phyloP scores from a whole-genome alignment of 2,888 invertebrate species.

The Xylocampa areola region DNA sequence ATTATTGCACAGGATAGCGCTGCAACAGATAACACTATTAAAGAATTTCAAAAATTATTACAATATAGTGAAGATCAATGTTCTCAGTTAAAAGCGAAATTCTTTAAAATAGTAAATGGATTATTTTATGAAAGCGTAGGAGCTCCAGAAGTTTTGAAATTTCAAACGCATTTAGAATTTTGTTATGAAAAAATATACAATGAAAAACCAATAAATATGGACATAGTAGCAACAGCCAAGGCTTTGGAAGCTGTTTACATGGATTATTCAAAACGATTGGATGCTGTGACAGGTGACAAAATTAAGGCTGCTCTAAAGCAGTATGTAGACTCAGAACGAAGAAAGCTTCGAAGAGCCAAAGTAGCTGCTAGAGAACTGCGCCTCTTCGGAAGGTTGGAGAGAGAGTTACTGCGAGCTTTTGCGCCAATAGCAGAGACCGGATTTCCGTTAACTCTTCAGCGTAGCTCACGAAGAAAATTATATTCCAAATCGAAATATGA shows the following conservation, averaged over 20 bases:
- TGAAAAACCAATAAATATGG: slow-evolving; percentile 89
- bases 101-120: slow-evolving; percentile 88
- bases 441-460: slow-evolving; percentile 19
- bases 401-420: slow-evolving; percentile 80
- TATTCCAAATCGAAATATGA: slow-evolving; percentile 34
- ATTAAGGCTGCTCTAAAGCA: slow-evolving; percentile 87
- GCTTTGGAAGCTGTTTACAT: slow-evolving; percentile 90
- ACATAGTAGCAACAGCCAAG: slow-evolving; percentile 89
- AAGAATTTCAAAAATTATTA: slow-evolving; percentile 69
- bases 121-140: slow-evolving; percentile 89
- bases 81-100: slow-evolving; percentile 85
- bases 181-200: slow-evolving; percentile 90
- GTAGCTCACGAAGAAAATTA: slow-evolving; percentile 35
- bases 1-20: slow-evolving; percentile 74
- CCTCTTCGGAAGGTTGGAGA: slow-evolving; percentile 84
- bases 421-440: slow-evolving; percentile 60
- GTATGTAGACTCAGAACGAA: slow-evolving; percentile 85
- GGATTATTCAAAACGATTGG: slow-evolving; percentile 86
- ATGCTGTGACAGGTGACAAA: slow-evolving; percentile 87
- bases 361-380: slow-evolving; percentile 90
- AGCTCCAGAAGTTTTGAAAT: slow-evolving; percentile 88
- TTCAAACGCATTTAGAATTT: slow-evolving; percentile 91
- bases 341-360: slow-evolving; percentile 86
- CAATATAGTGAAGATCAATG: slow-evolving; percentile 87
- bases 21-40: slow-evolving; percentile 67